Conservation (phyloP, 2,888 invertebrate genomes). For the Pediacus dermestoides region DNA sequence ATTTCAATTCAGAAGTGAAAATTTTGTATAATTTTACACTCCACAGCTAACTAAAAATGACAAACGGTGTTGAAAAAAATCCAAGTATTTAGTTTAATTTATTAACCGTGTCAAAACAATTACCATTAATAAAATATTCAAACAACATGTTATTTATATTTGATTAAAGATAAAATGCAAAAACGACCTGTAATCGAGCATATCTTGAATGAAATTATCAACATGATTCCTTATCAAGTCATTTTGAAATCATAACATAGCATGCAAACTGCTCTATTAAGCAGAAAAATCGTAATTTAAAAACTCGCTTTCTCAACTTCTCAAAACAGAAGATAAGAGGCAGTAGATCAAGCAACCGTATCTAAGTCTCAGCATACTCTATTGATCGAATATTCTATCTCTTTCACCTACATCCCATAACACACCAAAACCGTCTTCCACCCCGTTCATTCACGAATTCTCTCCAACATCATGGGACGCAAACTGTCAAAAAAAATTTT, state of each 20-base stretch:
- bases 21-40: no score
- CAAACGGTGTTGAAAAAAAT: no score
- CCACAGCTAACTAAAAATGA: no score
- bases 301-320: no score
- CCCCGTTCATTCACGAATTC: constrained; percentile 40
- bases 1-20: no score
- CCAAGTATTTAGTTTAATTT: no score
- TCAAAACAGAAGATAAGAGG: no score
- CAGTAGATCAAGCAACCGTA: constrained; percentile 18
- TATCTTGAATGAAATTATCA: constrained; percentile 29
- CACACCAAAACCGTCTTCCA: constrained; percentile 30
- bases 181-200: constrained; percentile 17
- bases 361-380: constrained; percentile 37
- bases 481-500: constrained; percentile 23
- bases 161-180: constrained; percentile 11
- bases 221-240: constrained; percentile 14
- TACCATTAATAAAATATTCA: no score
- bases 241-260: constrained; percentile 14
- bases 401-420: constrained; percentile 37
- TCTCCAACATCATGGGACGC: constrained; percentile 19
- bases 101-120: no score
- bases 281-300: no score
- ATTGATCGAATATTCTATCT: constrained; percentile 43
- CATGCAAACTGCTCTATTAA: constrained; percentile 9
- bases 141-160: constrained; percentile 16